These are phyloP conservation scores for Caenorhabditis remanei DNA, from an alignment of 1,140 invertebrate genomes.

Conservation along the genomic window DNA sequence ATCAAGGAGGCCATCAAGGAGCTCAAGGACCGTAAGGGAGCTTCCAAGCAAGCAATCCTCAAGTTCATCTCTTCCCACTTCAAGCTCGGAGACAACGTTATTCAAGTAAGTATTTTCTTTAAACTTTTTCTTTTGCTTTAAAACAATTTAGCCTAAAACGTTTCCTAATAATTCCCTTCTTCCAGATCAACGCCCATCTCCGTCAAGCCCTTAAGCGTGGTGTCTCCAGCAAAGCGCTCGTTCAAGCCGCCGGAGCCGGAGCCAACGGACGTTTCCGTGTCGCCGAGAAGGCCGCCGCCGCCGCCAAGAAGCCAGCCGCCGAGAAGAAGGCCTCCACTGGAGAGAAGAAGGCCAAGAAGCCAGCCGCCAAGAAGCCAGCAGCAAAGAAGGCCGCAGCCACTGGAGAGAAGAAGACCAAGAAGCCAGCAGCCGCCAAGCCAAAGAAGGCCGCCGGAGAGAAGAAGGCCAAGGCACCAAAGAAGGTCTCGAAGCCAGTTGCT, in stretches of 20 bases:
- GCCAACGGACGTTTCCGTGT: slow-evolving; percentile 68
- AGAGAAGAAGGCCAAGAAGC: slow-evolving; percentile 47
- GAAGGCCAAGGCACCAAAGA: neutral
- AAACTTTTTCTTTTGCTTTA: too few relatives aligned
- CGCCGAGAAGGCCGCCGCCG: slow-evolving; percentile 64
- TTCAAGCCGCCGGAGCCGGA: slow-evolving; percentile 67
- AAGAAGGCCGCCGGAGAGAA: slow-evolving; percentile 13
- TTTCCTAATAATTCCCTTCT: neutral
- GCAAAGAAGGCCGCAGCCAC: slow-evolving; percentile 62
- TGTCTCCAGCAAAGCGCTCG: slow-evolving; percentile 41
- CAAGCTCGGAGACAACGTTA: slow-evolving; percentile 53
- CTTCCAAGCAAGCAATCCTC: slow-evolving; percentile 50
- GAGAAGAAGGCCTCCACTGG: slow-evolving; percentile 45
- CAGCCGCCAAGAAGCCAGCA: slow-evolving; percentile 55
- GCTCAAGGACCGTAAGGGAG: slow-evolving; percentile 57
- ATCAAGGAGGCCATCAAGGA: slow-evolving; percentile 31
- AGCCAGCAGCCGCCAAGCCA: slow-evolving; percentile 1
- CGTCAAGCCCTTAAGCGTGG: slow-evolving; percentile 64
- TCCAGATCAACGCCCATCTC: slow-evolving; percentile 63
- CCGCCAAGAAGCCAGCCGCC: slow-evolving; percentile 61
- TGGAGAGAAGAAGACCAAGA: slow-evolving; percentile 40
- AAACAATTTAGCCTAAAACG: neutral
- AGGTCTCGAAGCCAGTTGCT: neutral
- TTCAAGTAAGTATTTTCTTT: neutral
- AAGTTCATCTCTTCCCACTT: slow-evolving; percentile 58